These are phyloP conservation scores for Lanistes nyassanus DNA, from an alignment of 1,140 invertebrate species.

Conservation along the genomic window DNA sequence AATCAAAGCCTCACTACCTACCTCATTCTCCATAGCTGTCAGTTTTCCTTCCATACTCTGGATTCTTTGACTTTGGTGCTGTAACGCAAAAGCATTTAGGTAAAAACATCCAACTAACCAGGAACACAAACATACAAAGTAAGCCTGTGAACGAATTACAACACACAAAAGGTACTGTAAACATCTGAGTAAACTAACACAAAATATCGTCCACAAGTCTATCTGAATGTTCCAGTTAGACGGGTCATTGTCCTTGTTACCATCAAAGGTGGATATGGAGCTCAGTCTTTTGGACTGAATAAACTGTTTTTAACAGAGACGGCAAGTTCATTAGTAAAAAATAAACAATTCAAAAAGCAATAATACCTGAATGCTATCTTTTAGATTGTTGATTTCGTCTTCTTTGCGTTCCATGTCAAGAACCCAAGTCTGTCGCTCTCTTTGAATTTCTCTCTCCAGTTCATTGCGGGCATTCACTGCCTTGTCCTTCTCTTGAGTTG, in stretches of 20 bases:
- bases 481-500: conserved; percentile 51
- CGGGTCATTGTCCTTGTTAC: too few species aligned
- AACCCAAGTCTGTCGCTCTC: conserved; percentile 48
- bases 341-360: background rate
- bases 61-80: conserved; percentile 40
- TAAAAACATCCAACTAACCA: background rate
- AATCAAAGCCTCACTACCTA: conserved; percentile 19
- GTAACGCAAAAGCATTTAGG: background rate
- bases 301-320: too few species aligned
- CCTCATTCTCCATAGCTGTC: conserved; percentile 58
- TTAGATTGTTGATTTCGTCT: conserved; percentile 44
- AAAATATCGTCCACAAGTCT: too few species aligned
- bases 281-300: too few species aligned
- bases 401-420: conserved; percentile 51
- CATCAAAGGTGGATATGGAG: too few species aligned
- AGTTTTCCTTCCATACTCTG: conserved; percentile 47
- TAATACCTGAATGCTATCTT: conserved; percentile 46
- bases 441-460: conserved; percentile 49
- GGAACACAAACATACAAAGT: background rate
- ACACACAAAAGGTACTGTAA: background rate
- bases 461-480: conserved; percentile 55
- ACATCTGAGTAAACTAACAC: too few species aligned
- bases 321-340: too few species aligned
- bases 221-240: too few species aligned
- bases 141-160: background rate